Evolutionary conservation across 2,113 vertebrate species (phyloP).

Genomic region (Morone saxatilis): DNA sequence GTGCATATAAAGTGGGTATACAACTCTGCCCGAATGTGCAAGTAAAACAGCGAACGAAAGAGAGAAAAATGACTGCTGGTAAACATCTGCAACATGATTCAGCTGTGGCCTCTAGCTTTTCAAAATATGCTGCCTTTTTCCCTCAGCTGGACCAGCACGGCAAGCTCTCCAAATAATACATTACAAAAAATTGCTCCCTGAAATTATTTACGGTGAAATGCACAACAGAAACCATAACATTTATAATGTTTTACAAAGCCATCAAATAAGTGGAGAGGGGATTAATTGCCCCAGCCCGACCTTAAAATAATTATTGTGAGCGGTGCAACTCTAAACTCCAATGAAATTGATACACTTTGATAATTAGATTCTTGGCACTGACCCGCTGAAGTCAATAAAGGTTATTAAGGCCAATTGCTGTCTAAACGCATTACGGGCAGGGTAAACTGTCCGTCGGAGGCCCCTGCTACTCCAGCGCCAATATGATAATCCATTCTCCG

Average conservation of each 20-base stretch:
- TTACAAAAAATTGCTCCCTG: slow-evolving; percentile 53
- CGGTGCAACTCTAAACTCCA: slow-evolving; percentile 89
- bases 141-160: slow-evolving; percentile 27
- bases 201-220: slow-evolving; percentile 78
- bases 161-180: slow-evolving; percentile 53
- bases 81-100: slow-evolving; percentile 69
- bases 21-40: slow-evolving; percentile 57
- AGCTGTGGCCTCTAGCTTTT: slow-evolving; percentile 53
- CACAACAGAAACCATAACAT: slow-evolving; percentile 83
- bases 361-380: slow-evolving; percentile 93
- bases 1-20: slow-evolving; percentile 74
- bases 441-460: slow-evolving; percentile 88
- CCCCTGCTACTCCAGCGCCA: slow-evolving; percentile 87
- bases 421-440: slow-evolving; percentile 86
- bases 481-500: slow-evolving; percentile 89
- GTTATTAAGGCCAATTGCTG: slow-evolving; percentile 94
- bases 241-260: slow-evolving; percentile 89
- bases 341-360: slow-evolving; percentile 95
- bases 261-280: slow-evolving; percentile 89
- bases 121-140: slow-evolving; percentile 30
- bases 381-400: slow-evolving; percentile 92
- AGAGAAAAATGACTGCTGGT: slow-evolving; percentile 68
- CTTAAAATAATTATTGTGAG: slow-evolving; percentile 91
- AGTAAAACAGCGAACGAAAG: slow-evolving; percentile 49
- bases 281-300: slow-evolving; percentile 89